Evolutionary conservation across 64 coral and sea anemone genomes (phyloP).

Genomic region (Porites lutea): DNA sequence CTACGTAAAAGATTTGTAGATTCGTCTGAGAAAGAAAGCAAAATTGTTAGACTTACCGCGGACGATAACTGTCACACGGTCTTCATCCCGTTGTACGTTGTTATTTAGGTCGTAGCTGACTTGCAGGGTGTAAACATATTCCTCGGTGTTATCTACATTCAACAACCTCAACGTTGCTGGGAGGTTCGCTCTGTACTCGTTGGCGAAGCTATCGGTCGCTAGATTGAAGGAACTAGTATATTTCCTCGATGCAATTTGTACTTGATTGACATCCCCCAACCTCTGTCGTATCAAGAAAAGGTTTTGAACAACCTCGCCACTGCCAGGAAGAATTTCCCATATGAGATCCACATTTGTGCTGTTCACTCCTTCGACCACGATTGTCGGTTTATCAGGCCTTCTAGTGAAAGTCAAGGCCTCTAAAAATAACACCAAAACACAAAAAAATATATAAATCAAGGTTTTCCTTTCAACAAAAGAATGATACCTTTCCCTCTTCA

Average conservation of each 20-base stretch:
- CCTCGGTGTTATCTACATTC: neutral
- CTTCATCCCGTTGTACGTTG: too few species aligned
- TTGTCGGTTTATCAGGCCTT: neutral
- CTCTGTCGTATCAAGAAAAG: neutral
- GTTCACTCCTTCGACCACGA: neutral
- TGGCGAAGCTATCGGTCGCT: neutral
- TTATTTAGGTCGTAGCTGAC: too few species aligned
- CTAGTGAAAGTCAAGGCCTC: neutral
- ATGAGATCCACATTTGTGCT: neutral
- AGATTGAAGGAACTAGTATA: neutral
- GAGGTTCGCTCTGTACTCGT: neutral
- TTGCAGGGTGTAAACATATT: neutral
- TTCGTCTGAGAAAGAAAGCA: too few species aligned
- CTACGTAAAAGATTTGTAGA: too few species aligned
- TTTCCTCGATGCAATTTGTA: neutral
- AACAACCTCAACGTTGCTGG: neutral
- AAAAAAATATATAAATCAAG: too few species aligned
- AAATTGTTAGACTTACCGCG: too few species aligned
- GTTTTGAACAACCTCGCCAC: neutral
- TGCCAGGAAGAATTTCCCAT: neutral
- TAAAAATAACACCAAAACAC: too few species aligned
- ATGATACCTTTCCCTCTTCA: too few species aligned
- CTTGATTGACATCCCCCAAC: neutral
- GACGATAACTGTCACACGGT: too few species aligned
- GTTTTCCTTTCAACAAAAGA: too few species aligned